Conservation (phyloP, 2,888 invertebrate species). For the Nycteola revayana region DNA sequence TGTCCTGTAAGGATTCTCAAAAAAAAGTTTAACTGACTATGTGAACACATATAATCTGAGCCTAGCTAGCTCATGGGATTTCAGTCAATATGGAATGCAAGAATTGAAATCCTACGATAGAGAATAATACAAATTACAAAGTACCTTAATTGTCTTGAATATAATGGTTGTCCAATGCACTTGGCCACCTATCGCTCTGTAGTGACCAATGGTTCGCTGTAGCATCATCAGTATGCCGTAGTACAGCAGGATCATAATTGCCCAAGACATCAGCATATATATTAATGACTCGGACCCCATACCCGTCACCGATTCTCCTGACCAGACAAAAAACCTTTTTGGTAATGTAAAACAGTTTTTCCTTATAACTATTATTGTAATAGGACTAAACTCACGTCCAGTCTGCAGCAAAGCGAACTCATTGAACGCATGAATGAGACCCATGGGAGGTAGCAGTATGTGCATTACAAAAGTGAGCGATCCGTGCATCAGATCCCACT, state of each 20-base stretch:
- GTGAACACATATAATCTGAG: no score
- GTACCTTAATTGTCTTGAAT: constrained; percentile 56
- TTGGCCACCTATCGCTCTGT: constrained; percentile 61
- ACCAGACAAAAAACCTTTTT: no score
- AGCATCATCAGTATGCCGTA: constrained; percentile 59
- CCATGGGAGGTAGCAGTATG: constrained; percentile 58
- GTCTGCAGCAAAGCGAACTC: constrained; percentile 63
- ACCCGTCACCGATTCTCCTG: not conserved
- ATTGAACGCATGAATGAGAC: constrained; percentile 61
- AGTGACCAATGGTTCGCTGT: constrained; percentile 56
- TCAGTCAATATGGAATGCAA: no score
- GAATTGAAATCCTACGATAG: no score
- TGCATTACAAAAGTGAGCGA: constrained; percentile 48
- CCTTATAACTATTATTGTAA: no score
- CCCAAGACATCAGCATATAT: constrained; percentile 54
- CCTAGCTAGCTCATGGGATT: no score
- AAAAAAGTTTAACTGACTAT: no score
- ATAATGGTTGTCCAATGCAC: constrained; percentile 66
- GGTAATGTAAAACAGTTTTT: no score
- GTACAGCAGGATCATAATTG: constrained; percentile 49
- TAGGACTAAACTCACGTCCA: constrained; percentile 44
- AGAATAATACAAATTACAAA: no score
- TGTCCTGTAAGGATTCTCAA: no score
- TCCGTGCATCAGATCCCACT: constrained; percentile 43
- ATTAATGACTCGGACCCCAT: constrained; percentile 22